Percentiles rank a stretch among this genome's conserved stretches.
These are phyloP conservation scores for Chamaetylas fuelleborni DNA, from an alignment of 2,113 vertebrate genomes.

Conservation along the genomic window DNA sequence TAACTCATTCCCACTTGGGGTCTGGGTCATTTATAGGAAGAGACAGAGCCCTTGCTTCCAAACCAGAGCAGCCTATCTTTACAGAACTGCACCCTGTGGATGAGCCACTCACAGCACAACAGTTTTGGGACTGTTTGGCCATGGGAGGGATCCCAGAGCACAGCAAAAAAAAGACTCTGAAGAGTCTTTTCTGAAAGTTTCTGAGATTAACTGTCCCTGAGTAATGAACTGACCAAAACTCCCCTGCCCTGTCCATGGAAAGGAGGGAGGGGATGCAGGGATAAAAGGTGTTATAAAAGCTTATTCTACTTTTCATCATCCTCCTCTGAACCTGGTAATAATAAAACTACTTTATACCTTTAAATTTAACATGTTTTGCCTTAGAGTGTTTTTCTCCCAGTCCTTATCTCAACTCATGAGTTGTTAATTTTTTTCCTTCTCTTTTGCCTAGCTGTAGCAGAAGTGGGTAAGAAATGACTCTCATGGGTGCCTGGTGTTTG, in stretches of 20 bases:
- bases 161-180: background rate
- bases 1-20: background rate
- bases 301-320: background rate
- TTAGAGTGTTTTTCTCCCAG: background rate
- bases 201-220: too few species aligned
- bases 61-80: background rate
- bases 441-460: background rate
- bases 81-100: too few species aligned
- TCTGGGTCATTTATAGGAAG: background rate
- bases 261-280: background rate
- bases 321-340: background rate
- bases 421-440: background rate
- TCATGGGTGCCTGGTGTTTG: rapidly evolving
- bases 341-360: background rate
- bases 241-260: rapidly evolving
- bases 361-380: background rate
- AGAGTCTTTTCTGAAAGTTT: too few species aligned
- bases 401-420: background rate
- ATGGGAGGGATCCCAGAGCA: background rate
- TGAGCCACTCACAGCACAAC: rapidly evolving
- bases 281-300: background rate
- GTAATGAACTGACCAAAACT: too few species aligned
- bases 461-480: background rate
- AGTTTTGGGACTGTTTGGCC: background rate
- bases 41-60: background rate